These are phyloP conservation scores for Oenanthe oenanthe DNA, from an alignment of 2,113 vertebrate genomes.

Conservation along the genomic window DNA sequence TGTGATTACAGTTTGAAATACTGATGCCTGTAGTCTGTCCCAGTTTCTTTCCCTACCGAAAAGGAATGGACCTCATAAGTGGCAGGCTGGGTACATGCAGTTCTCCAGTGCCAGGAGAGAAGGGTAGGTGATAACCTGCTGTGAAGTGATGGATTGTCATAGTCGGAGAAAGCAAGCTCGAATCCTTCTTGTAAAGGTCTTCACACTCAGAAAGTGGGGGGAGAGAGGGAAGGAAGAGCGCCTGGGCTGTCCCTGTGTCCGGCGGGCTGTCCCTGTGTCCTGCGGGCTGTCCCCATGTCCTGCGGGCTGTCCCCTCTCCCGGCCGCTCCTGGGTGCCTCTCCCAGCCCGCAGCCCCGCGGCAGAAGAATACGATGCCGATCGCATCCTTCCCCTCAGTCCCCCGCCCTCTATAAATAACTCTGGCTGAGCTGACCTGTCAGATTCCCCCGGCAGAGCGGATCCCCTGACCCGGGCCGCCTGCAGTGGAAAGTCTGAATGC, in stretches of 20 bases:
- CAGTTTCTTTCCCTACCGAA: background rate
- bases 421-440: constrained; percentile 61
- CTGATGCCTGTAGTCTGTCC: background rate
- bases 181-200: background rate
- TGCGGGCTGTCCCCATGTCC: background rate
- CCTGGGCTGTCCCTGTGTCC: no score
- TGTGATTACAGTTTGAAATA: background rate
- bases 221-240: no score
- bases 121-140: background rate
- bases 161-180: background rate
- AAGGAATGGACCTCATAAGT: background rate
- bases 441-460: constrained; percentile 60
- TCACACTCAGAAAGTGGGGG: background rate
- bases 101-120: background rate
- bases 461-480: constrained; percentile 47
- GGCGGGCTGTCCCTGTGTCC: background rate
- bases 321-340: background rate
- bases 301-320: background rate
- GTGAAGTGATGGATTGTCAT: background rate
- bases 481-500: constrained; percentile 73
- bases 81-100: background rate
- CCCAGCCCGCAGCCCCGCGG: background rate
- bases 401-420: constrained; percentile 76
- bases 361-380: background rate
- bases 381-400: background rate